Conservation (phyloP, 2,797 vertebrate genomes). For the Novumbra hubbsi region DNA sequence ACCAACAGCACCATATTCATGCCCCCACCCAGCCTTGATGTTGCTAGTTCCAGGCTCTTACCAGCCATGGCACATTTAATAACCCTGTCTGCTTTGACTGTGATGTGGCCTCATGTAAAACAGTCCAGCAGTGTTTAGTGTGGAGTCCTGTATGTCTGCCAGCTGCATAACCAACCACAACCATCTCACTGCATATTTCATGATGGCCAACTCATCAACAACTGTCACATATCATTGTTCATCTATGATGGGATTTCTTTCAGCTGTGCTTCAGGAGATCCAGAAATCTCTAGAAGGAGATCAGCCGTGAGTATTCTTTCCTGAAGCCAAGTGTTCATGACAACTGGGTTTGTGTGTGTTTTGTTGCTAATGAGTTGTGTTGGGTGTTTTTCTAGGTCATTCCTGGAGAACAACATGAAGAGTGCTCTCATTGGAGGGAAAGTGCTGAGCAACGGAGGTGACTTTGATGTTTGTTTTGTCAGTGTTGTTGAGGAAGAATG, state of each 20-base stretch:
- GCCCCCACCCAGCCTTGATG: neutral
- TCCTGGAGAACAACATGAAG: conserved; percentile 73
- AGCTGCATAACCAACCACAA: neutral
- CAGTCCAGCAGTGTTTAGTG: neutral
- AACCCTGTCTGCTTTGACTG: neutral
- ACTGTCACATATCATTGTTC: conserved; percentile 1
- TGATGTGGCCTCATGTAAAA: neutral
- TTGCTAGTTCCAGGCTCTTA: neutral
- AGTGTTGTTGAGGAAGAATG: neutral
- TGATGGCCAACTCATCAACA: neutral
- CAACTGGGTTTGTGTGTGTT: neutral
- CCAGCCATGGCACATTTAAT: neutral
- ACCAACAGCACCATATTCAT: neutral
- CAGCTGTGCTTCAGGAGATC: conserved; percentile 94
- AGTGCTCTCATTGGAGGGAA: conserved; percentile 52
- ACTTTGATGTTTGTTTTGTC: conserved; percentile 19
- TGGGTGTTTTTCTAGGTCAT: conserved; percentile 53
- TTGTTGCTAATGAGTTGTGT: neutral
- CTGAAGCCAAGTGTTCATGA: too few relatives aligned
- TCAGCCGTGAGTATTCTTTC: conserved; percentile 77
- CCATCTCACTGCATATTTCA: neutral
- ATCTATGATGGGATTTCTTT: conserved; percentile 16
- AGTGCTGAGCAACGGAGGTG: conserved; percentile 66
- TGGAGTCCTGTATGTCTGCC: neutral
- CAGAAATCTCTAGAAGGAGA: conserved; percentile 92